Evolutionary conservation across 1,140 invertebrate species (phyloP), one percentile per base, ranked within the genome.

Genomic region (Zaprionus kolodkinae): DNA sequence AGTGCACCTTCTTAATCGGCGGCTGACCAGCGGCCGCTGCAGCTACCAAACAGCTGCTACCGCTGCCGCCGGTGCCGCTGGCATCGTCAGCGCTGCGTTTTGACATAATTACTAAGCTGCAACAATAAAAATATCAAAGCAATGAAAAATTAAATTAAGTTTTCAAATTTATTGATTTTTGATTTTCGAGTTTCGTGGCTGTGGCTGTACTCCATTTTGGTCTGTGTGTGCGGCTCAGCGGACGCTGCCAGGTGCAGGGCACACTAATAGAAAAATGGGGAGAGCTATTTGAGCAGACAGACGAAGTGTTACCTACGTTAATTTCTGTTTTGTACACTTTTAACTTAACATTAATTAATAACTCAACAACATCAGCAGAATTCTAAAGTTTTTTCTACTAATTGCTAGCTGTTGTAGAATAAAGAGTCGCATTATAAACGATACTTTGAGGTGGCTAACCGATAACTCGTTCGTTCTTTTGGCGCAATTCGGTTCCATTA

Each of bases 1-100:
- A 98, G 84, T 98, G 97, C 78, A 98, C 97, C 93, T 98, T 98
- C 92, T 98, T 99, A 77, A 96, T 96, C 11, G 96, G 95, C 65
- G 96, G 96, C 62, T 92, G 92, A 4, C 91, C 91, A 52, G 82
- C 80, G 52, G 81, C 76, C 43, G 86, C 78, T 3, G 86, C 79
- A 13, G 85, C 85, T 33, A 85, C 85, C 38, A 88, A 40, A 50
- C 85, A 84, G 78, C 85, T 89, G 76, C 81, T 76, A 10, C 71
- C 60, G 43, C 77, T 68, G 54, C 72, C 63, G 71, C 94, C 94
- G 63, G 70, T 68, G 59, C 81, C 76, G 57, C 80, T 86, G 65
- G 94, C 94, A 74, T 95, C 95, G 52, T 95, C 95, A 73, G 95
- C 95, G 74, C 94, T 93, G 84, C 96, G 94, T 92, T 97, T 97